These are phyloP conservation scores for Spinus olivaceus DNA, from an alignment of 2,797 vertebrate species.

Conservation along the genomic window DNA sequence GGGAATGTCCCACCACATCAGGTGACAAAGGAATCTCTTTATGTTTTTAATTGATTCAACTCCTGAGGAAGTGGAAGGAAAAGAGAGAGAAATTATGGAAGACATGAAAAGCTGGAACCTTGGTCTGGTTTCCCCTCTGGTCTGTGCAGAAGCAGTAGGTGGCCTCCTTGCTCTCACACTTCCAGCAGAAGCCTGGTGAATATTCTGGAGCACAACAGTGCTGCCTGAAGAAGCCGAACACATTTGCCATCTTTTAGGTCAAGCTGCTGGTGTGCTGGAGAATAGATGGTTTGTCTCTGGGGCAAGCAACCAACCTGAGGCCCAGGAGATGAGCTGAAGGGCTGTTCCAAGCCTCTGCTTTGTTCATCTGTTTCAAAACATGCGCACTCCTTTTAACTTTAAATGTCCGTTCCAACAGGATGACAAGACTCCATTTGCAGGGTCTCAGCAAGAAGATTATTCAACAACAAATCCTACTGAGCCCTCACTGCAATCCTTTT, in stretches of 20 bases:
- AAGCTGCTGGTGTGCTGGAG: not conserved
- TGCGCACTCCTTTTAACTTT: accelerated
- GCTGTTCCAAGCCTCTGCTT: not conserved
- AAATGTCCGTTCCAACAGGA: accelerated
- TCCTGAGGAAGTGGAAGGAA: not conserved
- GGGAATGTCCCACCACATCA: not conserved
- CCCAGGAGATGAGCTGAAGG: not conserved
- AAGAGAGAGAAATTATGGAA: not conserved
- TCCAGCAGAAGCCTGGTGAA: not conserved
- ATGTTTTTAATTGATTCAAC: not conserved
- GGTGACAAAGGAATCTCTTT: not conserved
- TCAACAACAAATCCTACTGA: not conserved
- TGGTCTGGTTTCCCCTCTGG: not conserved
- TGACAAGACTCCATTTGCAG: not conserved
- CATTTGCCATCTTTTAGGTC: not conserved
- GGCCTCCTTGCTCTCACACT: not conserved
- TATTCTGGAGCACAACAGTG: not conserved
- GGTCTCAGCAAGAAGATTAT: not conserved
- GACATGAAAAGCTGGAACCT: not conserved
- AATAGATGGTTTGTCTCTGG: not conserved
- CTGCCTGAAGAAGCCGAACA: not conserved
- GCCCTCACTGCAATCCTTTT: not conserved
- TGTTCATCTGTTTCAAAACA: not conserved
- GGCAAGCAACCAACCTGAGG: not conserved
- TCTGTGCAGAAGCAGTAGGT: not conserved